Evolutionary conservation across 2,797 vertebrate genomes (phyloP), one percentile per base, ranked within the genome.

Genomic region (Helicolenus hilgendorfi): DNA sequence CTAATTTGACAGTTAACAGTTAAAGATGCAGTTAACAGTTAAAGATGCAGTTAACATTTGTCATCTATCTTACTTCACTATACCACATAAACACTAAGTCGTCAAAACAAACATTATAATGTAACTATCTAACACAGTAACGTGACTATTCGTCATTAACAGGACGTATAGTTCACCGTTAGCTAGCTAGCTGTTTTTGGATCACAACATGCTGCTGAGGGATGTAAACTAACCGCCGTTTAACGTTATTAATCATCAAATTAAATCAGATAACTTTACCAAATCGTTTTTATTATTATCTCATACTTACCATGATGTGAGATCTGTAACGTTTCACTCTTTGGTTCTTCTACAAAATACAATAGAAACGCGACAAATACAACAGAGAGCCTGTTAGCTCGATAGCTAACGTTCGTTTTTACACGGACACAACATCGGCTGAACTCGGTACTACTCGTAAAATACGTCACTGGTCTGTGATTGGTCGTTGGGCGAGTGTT

Each of bases 271-370:
- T 14, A 29, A 68, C 18, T 62, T 64, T 18, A 1, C 11, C 18
- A 71, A 49, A 72, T 29, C 7, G 4, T 2, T 0, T 4, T 22
- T 7, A 13, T 27, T 56, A 0, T 55, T 4, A 64, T 4, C 0
- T 5, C 15, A 36, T 35, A 87, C 86, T 64, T 38, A 88, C 93
- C 94, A 95, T 95, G 22, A 1, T 89, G 11, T 11, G 4, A 20
- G 4, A 18, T 27, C 2, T 11, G 11, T 8, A 53, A 31, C 8
- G 20, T 31, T 49, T 4, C 4, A 29, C 22, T 29, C 20, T 41
- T 49, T 3, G 11, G 15, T n/a, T 2, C 3, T 1, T 20, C n/a
- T 14, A 13, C 1, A 84, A 84, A 45, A 71, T 58, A 20, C 2
- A 31, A 2, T 2, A n/a, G 0, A 56, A 60, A 53, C 1, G 3